Evolutionary conservation across 2,888 invertebrate genomes (phyloP).

Genomic region (Rhopalosiphum nymphaeae): DNA sequence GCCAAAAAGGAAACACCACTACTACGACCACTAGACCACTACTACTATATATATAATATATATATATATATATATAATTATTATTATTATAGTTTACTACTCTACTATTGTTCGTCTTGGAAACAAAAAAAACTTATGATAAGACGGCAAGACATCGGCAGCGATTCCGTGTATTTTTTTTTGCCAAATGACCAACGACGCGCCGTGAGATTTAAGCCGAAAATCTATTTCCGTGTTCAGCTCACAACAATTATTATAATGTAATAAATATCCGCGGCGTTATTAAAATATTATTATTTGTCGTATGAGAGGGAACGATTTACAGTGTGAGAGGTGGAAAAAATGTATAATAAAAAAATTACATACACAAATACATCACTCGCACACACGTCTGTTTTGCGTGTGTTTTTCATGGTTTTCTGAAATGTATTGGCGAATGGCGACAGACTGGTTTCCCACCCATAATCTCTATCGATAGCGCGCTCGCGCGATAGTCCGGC

Average conservation of each 20-base stretch:
- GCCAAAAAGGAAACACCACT: slow-evolving; percentile 59
- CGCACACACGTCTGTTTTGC: slow-evolving; percentile 8
- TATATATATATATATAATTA: neutral
- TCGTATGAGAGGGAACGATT: neutral
- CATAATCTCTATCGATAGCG: slow-evolving; percentile 8
- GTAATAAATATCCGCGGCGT: neutral
- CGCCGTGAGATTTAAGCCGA: neutral
- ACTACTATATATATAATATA: slow-evolving; percentile 1
- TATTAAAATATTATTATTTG: neutral
- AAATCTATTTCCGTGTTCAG: slow-evolving; percentile 50
- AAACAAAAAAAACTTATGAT: slow-evolving; percentile 61
- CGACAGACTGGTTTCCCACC: slow-evolving; percentile 60
- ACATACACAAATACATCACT: neutral
- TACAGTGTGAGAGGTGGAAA: neutral
- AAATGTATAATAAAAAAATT: neutral
- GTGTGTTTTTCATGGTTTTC: neutral
- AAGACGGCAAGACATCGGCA: slow-evolving; percentile 50
- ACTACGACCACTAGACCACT: neutral
- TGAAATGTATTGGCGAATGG: neutral
- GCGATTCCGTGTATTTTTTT: slow-evolving; percentile 12
- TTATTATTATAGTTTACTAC: slow-evolving; percentile 4
- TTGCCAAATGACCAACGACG: neutral
- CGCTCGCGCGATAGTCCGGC: neutral
- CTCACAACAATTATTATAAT: neutral
- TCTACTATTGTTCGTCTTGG: slow-evolving; percentile 47